Percentiles rank a stretch among this genome's conserved stretches.
Evolutionary conservation across 2,113 vertebrate species (phyloP).

Genomic region (human): GRCh38 chr1:85747501-85748000

Average conservation of each 20-base stretch:
- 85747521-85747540: neutral
- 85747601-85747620: neutral
- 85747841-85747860: slow-evolving; percentile 8
- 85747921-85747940: neutral
- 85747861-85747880: neutral
- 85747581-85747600: neutral
- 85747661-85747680: neutral
- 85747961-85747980: neutral
- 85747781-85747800: neutral
- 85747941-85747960: neutral
- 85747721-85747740: neutral
- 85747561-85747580: neutral
- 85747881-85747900: neutral
- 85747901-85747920: neutral
- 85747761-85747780: neutral
- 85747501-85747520: slow-evolving; percentile 7
- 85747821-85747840: neutral
- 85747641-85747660: neutral
- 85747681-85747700: neutral
- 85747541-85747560: neutral
- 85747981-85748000: neutral
- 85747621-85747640: neutral
- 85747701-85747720: slow-evolving; percentile 1
- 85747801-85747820: neutral
- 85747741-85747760: neutral